Evolutionary conservation across 2,888 invertebrate species (phyloP), one percentile per base, ranked within the genome.

Genomic region (Conchocele bisecta): DNA sequence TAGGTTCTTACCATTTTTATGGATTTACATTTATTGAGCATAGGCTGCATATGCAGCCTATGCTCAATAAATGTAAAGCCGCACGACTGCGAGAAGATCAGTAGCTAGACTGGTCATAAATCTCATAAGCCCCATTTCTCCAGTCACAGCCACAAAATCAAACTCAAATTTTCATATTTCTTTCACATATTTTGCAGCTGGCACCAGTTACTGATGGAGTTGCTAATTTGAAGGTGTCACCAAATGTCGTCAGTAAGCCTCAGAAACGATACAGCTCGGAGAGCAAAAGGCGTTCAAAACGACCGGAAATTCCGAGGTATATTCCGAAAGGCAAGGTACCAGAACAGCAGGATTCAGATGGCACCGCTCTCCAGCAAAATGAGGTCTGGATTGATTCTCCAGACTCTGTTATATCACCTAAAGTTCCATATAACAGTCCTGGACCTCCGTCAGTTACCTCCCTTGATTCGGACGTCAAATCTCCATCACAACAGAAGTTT

Each of bases 231-330:
- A 58, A 70, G 15, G 24, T 67, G 17, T 37, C 64, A 50, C 42
- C 60, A 50, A 31, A 48, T 54, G 67, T 24, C 46, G n/a, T 31
- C 15, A 58, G 44, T n/a, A 64, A 28, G 33, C 39, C 48, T 20
- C 60, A 46, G 28, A 60, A 51, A 53, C 58, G 41, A n/a, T 26
- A 48, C 9, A 17, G 20, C 37, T 60, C 70, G 0, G 79, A 75
- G 15, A 35, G 31, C 5, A 73, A 57, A 51, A 46, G 58, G 28
- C 44, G 79, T 31, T 54, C 65, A 13, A 86, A 84, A 68, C 74
- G 81, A n/a, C 87, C 87, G 4, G 86, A 86, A 46, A 83, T 88
- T 17, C 84, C 81, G 56, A 79, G 83, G 28, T 88, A 88, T 78
- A 81, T 87, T 15, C 88, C 88, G 3, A 86, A 82, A 64, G 85